Conservation (phyloP, 2,888 invertebrate species). For the Neocrepidodera transversa region DNA sequence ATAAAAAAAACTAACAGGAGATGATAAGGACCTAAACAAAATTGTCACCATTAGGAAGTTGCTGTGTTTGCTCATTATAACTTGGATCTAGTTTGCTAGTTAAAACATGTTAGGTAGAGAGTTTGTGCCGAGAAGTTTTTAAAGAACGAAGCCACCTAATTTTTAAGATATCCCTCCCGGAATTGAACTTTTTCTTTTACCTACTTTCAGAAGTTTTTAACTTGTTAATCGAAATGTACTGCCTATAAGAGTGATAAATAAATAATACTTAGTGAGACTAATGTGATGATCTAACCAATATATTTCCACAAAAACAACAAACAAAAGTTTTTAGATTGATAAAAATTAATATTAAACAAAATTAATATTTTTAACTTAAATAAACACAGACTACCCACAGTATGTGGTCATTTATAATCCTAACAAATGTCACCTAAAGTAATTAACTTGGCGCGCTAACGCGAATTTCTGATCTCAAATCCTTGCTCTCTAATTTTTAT, state of each 20-base stretch:
- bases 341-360: too few relatives aligned
- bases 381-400: too few relatives aligned
- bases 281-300: too few relatives aligned
- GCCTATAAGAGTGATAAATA: too few relatives aligned
- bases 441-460: neutral
- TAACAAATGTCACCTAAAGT: neutral
- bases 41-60: conserved; percentile 24
- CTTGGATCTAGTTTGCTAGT: conserved; percentile 25
- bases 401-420: neutral
- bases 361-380: too few relatives aligned
- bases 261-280: too few relatives aligned
- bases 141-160: conserved; percentile 7
- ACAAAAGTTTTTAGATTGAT: too few relatives aligned
- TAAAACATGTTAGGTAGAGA: conserved; percentile 22
- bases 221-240: neutral
- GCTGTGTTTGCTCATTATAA: conserved; percentile 24
- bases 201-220: conserved; percentile 5
- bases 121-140: conserved; percentile 11
- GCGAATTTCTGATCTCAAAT: neutral
- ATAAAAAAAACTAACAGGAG: neutral
- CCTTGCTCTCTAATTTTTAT: conserved; percentile 4
- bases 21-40: conserved; percentile 12
- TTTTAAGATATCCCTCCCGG: conserved; percentile 10
- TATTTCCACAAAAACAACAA: too few relatives aligned
- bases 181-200: conserved; percentile 1